Evolutionary conservation across 2,113 vertebrate species (phyloP), one percentile per base, ranked within the genome.

Genomic region (Polypterus bichir): DNA sequence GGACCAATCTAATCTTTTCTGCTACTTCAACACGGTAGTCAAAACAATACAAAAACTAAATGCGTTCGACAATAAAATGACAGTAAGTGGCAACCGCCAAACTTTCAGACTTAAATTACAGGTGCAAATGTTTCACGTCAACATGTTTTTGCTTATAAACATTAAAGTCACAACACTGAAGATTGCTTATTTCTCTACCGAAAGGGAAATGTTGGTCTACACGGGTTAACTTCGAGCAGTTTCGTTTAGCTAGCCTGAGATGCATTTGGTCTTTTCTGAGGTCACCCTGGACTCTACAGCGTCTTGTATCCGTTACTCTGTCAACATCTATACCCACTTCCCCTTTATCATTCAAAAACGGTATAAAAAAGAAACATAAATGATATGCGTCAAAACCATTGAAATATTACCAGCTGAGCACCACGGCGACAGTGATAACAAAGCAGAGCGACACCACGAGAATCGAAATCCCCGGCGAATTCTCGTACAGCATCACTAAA

Each of bases 401-500:
- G 27, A 27, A 27, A 27, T 27, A 27, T 86, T 73, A 98, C 94
- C 94, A 92, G 76, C 92, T 90, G 57, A 97, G 73, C n/a, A 97
- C 88, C 66, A 94, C 77, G n/a, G 89, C 89, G 5, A 89, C 92
- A 10, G 94, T 98, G 27, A 98, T 81, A 48, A 96, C 58, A 72
- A 98, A 98, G 69, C 93, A 97, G 49, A 94, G 65, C 5, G 90
- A 91, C 7, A 97, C 88, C 62, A 94, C 81, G 4, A 82, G 72
- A 49, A 96, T 93, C 74, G 90, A 93, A 65, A 98, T 95, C 2
- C 92, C 78, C 1, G 92, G 93, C 1, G 90, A 98, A 63, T 97
- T 93, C 54, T 97, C 92, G 56, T 89, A 97, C 0, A 98, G 68
- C 7, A 84, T 89, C 1, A 92, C 89, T 3, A 98, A 74, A 45